Base-by-base conservation (phyloP, 2,888 invertebrate genomes). In the Notocelia uddmanniana region DNA sequence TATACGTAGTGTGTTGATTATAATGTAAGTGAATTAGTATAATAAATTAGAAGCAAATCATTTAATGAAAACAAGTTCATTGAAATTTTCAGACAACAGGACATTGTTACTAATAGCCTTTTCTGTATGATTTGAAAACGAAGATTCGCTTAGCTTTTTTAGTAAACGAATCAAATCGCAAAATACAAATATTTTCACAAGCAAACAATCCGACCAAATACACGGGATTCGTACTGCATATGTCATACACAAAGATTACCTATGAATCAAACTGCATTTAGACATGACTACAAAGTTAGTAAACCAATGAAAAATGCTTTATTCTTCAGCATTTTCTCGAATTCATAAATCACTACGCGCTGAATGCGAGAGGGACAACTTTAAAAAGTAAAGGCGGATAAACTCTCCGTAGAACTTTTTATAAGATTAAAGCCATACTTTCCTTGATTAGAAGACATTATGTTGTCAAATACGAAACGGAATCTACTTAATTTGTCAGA, bases 391-490 rank as follows among this genome's bases (percentile, higher is more conserved):
- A 89, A 87, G 85, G 89, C 83, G 85, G 81, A 84, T 89, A 86
- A 89, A 89, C 88, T 90, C 85, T 83, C 83, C 80, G 79, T 78
- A 80, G 78, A 90, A 90, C 85, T 89, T 91, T 90, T 85, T 84
- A 86, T 86, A 83, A 87, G 88, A 92, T 90, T 89, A 89, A 91
- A 91, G 87, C 89, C 84, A 87, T 90, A 89, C 90, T 90, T 91
- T 88, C 87, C 87, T 89, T 87, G 86, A 91, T 88, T 87, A 89
- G 86, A 84, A 83, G 83, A 85, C 84, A 87, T 89, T 85, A 88
- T 86, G 81, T 84, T 87, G 86, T 87, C 85, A 83, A 89, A 87
- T 88, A 86, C 87, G 86, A 88, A 88, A 87, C 83, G 83, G 85
- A 86, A 84, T 86, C 83, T 81, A 80, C 75, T 82, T 84, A 88